Evolutionary conservation across 92 coral and sea anemone genomes (phyloP).

Genomic region (Palythoa heliodiscus): DNA sequence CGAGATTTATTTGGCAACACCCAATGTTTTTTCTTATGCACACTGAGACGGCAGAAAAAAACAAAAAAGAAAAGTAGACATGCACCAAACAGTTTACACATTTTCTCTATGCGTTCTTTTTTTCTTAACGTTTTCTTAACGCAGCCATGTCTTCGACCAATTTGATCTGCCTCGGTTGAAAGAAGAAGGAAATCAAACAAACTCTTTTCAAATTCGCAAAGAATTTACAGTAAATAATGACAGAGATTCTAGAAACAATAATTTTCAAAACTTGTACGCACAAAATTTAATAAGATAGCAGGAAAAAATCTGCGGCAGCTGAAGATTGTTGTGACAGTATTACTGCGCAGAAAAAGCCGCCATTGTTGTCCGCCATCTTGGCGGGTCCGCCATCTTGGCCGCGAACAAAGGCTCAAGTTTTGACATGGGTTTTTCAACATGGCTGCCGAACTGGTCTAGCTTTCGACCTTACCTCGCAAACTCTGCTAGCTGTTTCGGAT

Average conservation of each 20-base stretch:
- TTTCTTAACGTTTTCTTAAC: not conserved
- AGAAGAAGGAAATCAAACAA: constrained; percentile 2
- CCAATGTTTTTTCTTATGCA: not conserved
- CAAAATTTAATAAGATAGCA: not conserved
- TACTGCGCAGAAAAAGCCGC: constrained; percentile 58
- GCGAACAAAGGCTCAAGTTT: constrained; percentile 91
- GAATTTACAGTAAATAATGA: not conserved
- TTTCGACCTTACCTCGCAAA: constrained; percentile 95
- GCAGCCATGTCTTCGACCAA: not conserved
- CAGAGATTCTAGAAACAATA: not conserved
- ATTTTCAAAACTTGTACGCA: not conserved
- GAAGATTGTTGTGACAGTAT: constrained; percentile 5
- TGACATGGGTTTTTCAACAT: constrained; percentile 97
- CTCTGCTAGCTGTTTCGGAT: constrained; percentile 99
- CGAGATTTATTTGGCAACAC: not conserved
- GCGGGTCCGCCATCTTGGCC: constrained; percentile 98
- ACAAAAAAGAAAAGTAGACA: no score
- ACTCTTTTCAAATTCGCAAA: not conserved
- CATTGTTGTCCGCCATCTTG: constrained; percentile 76
- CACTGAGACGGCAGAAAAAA: not conserved
- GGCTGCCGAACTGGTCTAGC: constrained; percentile 97
- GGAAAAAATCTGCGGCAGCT: not conserved
- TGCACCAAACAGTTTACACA: not conserved
- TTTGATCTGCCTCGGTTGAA: not conserved
- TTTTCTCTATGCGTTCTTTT: not conserved